Percentiles rank a stretch among this genome's conserved stretches.
phyloP scores from a whole-genome alignment of 2,888 invertebrate genomes.

The Phaonia tiefii region DNA sequence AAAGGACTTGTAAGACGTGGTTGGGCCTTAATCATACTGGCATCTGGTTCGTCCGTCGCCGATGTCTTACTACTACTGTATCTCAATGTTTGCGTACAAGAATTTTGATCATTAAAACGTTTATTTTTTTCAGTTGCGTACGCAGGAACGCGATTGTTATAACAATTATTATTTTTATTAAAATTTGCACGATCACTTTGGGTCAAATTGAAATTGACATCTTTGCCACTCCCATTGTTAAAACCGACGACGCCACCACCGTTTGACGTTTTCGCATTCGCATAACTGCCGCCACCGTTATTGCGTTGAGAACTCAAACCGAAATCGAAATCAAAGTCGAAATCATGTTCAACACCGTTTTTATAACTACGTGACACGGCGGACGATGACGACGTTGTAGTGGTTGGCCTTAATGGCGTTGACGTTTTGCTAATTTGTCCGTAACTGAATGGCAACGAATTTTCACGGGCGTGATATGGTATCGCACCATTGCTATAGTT shows the following conservation, averaged over 20 bases:
- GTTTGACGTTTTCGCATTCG: constrained; percentile 62
- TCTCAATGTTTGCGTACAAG: constrained; percentile 60
- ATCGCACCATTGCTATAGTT: constrained; percentile 80
- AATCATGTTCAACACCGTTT: constrained; percentile 72
- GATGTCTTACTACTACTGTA: constrained; percentile 49
- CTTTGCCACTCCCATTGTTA: constrained; percentile 56
- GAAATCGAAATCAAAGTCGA: constrained; percentile 72
- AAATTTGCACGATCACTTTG: constrained; percentile 51
- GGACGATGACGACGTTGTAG: constrained; percentile 48
- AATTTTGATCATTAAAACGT: too few species aligned
- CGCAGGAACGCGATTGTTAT: background rate
- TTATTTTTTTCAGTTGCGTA: background rate
- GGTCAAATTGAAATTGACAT: constrained; percentile 59
- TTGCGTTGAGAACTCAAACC: constrained; percentile 62
- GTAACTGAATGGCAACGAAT: constrained; percentile 94
- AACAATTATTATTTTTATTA: constrained; percentile 50
- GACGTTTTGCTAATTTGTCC: constrained; percentile 83
- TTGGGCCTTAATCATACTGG: constrained; percentile 85
- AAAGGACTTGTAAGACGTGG: constrained; percentile 91
- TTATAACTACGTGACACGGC: constrained; percentile 64
- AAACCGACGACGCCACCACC: constrained; percentile 26
- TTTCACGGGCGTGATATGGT: constrained; percentile 95
- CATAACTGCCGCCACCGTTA: constrained; percentile 51
- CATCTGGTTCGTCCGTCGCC: constrained; percentile 66
- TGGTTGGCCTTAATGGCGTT: constrained; percentile 71